Conservation (phyloP, 2,888 invertebrate genomes). For the Torymus auratus region DNA sequence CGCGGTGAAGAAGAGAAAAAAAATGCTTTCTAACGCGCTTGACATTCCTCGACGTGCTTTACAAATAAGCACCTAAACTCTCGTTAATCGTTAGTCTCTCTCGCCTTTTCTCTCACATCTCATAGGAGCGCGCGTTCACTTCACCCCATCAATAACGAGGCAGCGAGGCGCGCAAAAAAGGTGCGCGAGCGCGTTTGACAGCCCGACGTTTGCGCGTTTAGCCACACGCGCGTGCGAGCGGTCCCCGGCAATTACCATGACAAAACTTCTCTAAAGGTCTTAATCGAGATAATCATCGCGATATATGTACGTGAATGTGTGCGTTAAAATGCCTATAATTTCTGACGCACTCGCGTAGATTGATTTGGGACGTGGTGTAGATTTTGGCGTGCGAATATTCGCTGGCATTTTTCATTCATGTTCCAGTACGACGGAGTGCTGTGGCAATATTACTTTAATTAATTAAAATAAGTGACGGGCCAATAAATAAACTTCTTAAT, state of each 20-base stretch:
- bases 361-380: background rate
- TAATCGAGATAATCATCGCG: slow-evolving; percentile 28
- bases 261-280: slow-evolving; percentile 23
- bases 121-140: no score
- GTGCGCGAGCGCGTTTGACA: slow-evolving; percentile 17
- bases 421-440: no score
- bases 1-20: background rate
- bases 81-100: background rate
- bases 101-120: background rate
- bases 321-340: no score
- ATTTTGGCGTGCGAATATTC: no score
- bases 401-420: no score
- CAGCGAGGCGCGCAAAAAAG: background rate
- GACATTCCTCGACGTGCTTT: slow-evolving; percentile 10
- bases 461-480: no score
- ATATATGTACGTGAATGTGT: no score
- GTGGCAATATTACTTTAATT: no score
- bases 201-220: slow-evolving; percentile 24
- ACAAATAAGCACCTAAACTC: slow-evolving; percentile 25
- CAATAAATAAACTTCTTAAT: no score
- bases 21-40: slow-evolving; percentile 30
- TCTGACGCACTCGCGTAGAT: background rate
- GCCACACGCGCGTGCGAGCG: background rate
- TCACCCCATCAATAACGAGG: slow-evolving; percentile 34
- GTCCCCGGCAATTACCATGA: slow-evolving; percentile 23